These are phyloP conservation scores for Cnemophilus loriae DNA, from an alignment of 2,113 vertebrate species.

Conservation along the genomic window DNA sequence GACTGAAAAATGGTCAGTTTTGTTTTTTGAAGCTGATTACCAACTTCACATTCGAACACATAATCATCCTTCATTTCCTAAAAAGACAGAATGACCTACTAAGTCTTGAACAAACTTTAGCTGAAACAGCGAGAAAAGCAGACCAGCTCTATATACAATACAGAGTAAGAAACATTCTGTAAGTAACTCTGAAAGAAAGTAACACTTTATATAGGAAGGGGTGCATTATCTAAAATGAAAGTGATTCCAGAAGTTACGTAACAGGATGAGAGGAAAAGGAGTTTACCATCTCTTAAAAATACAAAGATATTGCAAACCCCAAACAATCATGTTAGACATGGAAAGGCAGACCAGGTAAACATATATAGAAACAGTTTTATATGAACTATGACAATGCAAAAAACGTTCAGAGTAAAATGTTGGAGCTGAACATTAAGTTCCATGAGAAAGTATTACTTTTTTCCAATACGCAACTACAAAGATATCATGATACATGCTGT, in stretches of 20 bases:
- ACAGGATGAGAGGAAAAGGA: not conserved
- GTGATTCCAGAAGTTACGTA: not conserved
- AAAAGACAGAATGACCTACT: constrained; percentile 11
- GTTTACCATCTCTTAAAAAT: not conserved
- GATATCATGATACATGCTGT: not conserved
- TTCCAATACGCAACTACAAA: not conserved
- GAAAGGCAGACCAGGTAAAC: not conserved
- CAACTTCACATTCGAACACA: constrained; percentile 93
- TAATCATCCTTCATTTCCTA: constrained; percentile 96
- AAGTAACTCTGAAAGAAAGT: not conserved
- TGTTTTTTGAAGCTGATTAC: constrained; percentile 88
- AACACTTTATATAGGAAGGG: not conserved
- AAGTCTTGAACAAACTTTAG: not conserved
- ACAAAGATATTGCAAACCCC: not conserved
- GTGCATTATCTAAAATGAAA: not conserved
- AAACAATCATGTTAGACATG: not conserved
- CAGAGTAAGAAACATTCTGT: not conserved
- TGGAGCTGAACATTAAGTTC: not conserved
- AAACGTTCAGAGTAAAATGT: fast-evolving
- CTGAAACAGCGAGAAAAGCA: not conserved
- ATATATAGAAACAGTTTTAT: not conserved
- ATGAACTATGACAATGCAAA: not conserved
- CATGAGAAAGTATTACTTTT: not conserved
- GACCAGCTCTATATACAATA: not conserved
- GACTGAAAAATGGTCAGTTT: constrained; percentile 93